Conservation (phyloP, 2,888 invertebrate species). For the Andrena flavipes region DNA sequence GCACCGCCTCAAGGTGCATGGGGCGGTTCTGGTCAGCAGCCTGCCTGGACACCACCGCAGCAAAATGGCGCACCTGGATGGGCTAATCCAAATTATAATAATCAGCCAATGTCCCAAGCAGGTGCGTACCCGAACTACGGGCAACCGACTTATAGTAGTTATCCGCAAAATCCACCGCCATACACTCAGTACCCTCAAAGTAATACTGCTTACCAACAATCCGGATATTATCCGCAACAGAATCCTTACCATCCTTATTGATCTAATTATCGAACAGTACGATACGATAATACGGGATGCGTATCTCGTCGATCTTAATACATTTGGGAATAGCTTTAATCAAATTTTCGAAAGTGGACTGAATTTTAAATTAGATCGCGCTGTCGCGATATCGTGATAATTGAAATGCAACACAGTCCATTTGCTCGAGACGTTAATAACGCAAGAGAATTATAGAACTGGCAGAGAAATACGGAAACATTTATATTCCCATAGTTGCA, state of each 20-base stretch:
- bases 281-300: background rate
- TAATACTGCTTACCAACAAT: constrained; percentile 41
- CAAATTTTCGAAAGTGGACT: background rate
- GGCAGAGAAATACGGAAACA: background rate
- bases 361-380: background rate
- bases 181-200: constrained; percentile 76
- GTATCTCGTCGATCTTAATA: background rate
- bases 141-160: constrained; percentile 77
- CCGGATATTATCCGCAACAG: constrained; percentile 74
- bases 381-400: background rate
- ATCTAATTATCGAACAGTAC: constrained; percentile 67
- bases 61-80: constrained; percentile 81
- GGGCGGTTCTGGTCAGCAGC: constrained; percentile 74
- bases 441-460: background rate
- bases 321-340: background rate
- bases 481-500: constrained; percentile 15
- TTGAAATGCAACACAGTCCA: constrained; percentile 3
- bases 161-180: constrained; percentile 81
- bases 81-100: constrained; percentile 83
- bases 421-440: background rate
- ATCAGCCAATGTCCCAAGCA: constrained; percentile 83
- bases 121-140: constrained; percentile 83
- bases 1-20: constrained; percentile 78
- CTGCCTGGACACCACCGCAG: constrained; percentile 79
- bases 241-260: constrained; percentile 79